Conservation (phyloP, 2,797 vertebrate species). For the Megaceryle alcyon region DNA sequence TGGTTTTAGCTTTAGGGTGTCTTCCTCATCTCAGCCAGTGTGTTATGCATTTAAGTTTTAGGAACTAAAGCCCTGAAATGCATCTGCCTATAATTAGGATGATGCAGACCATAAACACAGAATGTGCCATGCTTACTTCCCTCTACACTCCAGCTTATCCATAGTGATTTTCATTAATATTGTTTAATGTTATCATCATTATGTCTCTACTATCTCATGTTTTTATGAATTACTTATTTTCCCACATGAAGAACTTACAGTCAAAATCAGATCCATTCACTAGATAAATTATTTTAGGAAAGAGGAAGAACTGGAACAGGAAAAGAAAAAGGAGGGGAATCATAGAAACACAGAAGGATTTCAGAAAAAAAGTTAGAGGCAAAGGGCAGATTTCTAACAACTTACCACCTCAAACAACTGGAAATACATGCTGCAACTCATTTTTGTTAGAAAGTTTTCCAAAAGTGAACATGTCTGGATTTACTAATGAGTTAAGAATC, state of each 20-base stretch:
- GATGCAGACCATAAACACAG: background rate
- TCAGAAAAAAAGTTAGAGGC: background rate
- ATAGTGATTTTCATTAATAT: background rate
- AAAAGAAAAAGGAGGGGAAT: background rate
- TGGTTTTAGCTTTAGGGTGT: background rate
- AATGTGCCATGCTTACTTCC: accelerated
- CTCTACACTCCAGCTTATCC: background rate
- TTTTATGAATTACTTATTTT: background rate
- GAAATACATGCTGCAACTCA: background rate
- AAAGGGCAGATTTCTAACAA: background rate
- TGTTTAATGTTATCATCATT: background rate
- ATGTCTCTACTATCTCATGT: background rate
- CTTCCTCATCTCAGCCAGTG: background rate
- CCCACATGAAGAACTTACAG: background rate
- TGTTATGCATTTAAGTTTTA: background rate
- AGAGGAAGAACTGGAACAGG: background rate
- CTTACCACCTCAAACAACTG: background rate
- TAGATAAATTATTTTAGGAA: background rate
- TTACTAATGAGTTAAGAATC: background rate
- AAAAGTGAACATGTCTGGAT: background rate
- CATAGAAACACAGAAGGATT: background rate
- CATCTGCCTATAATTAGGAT: background rate
- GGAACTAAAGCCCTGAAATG: background rate
- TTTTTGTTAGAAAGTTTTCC: background rate
- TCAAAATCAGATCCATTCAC: background rate